Base-by-base conservation (phyloP, 2,797 vertebrate genomes). In the Lepilemur septentrionalis region DNA sequence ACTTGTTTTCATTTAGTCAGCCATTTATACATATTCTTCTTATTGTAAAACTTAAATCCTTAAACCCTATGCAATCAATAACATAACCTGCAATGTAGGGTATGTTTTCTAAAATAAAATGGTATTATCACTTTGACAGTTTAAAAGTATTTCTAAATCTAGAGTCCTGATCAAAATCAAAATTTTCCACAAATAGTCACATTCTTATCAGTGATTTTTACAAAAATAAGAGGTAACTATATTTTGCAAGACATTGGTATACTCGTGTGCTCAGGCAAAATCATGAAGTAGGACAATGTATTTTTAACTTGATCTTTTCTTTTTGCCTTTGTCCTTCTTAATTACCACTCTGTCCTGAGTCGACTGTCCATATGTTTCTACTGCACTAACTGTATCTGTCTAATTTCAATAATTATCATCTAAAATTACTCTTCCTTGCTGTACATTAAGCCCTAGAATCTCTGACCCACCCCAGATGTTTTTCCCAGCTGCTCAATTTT, bases 251-350 rank as follows among this genome's bases (percentile, higher is more conserved):
- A 83, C 50, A 2, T 93, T 82, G 91, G 2, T 28, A 28, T 61
- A 65, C 28, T 17, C 35, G 2, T 69, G 17, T 59, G 35, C 48
- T 85, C 28, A 89, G 5, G 65, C 15, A 80, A 88, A 93, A 25
- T 61, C 43, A 0, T 82, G 41, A 65, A 89, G 15, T 22, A 76
- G 52, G 20, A 70, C 65, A 30, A n/a, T 35, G 88, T 81, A 94
- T 91, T 94, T 95, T 95, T 81, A 95, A 75, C 12, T 46, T 94
- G 28, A 93, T 67, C 32, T 87, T 95, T 96, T 48, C 32, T 90
- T 17, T 73, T 35, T 72, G n/a, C 88, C 22, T 46, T 1, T 82
- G n/a, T 88, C 87, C 7, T 73, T 72, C 17, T 85, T 91, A 89
- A 91, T 78, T 63, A 87, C 32, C 12, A 86, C 23, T 6, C 35